Evolutionary conservation across 2,797 vertebrate species (phyloP).

Genomic region (Centropyge bicolor): DNA sequence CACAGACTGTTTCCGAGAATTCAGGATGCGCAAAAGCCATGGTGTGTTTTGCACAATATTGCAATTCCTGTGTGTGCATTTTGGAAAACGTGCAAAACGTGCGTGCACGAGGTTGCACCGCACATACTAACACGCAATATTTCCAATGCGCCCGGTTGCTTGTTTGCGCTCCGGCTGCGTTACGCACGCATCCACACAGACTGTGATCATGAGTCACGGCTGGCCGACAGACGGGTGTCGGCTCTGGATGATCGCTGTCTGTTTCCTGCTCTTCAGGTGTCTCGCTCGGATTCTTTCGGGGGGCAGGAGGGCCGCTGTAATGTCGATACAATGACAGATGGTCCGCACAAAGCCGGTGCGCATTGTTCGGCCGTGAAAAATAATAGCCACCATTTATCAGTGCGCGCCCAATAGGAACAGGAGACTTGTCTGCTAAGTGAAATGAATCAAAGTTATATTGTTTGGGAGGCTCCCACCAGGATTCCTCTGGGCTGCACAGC

Average conservation of each 20-base stretch:
- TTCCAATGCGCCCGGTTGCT: conserved; percentile 13
- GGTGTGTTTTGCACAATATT: conserved; percentile 12
- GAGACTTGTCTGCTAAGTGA: conserved; percentile 51
- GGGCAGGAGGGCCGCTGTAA: conserved; percentile 52
- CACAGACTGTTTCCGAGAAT: conserved; percentile 68
- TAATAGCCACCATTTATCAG: conserved; percentile 79
- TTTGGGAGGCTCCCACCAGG: conserved; percentile 25
- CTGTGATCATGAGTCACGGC: conserved; percentile 66
- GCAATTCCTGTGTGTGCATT: neutral
- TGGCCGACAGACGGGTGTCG: conserved; percentile 66
- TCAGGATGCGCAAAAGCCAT: conserved; percentile 62
- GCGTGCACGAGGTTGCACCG: neutral
- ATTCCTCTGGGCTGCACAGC: conserved; percentile 24
- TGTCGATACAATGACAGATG: conserved; percentile 82
- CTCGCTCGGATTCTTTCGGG: conserved; percentile 48
- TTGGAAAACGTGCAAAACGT: neutral
- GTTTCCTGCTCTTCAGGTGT: conserved; percentile 76
- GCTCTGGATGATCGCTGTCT: conserved; percentile 64
- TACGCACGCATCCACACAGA: conserved; percentile 69
- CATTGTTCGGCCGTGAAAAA: conserved; percentile 78
- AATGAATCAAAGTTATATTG: conserved; percentile 64
- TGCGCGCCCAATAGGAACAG: conserved; percentile 37
- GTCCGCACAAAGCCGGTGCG: conserved; percentile 80
- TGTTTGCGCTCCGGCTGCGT: conserved; percentile 51
- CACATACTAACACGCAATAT: neutral